These are phyloP conservation scores for Alloplasta piceator DNA, from an alignment of 2,888 invertebrate genomes.

Conservation along the genomic window DNA sequence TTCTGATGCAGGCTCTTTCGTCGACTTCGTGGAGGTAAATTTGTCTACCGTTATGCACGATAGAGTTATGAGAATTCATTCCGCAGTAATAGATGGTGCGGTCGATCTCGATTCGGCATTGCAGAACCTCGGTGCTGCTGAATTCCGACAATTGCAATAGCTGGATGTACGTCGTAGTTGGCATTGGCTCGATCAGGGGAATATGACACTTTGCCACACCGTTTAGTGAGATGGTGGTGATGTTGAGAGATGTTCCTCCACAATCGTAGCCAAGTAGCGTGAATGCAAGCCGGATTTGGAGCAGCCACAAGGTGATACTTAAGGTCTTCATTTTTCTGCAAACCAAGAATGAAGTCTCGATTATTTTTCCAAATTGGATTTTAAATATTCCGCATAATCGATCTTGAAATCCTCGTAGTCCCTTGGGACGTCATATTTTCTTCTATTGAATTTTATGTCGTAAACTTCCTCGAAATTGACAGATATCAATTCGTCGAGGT, in stretches of 20 bases:
- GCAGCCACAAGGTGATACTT: too few species aligned
- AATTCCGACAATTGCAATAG: conserved; percentile 49
- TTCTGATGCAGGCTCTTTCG: conserved; percentile 8
- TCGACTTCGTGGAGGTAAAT: conserved; percentile 29
- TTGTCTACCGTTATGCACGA: conserved; percentile 31
- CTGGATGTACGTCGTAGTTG: conserved; percentile 37
- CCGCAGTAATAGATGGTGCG: conserved; percentile 26
- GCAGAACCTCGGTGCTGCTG: conserved; percentile 13
- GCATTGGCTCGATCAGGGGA: conserved; percentile 6
- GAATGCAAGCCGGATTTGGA: too few species aligned
- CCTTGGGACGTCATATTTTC: too few species aligned
- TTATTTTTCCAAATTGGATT: too few species aligned
- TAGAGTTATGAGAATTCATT: conserved; percentile 34
- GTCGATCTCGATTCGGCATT: conserved; percentile 46
- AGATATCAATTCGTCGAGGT: too few species aligned
- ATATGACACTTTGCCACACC: conserved; percentile 22
- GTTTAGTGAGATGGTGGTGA: conserved; percentile 41
- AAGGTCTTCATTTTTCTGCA: too few species aligned
- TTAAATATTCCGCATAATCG: too few species aligned
- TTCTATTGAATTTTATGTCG: too few species aligned
- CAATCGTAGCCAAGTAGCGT: conserved; percentile 37
- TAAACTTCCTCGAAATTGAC: too few species aligned
- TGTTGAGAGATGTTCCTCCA: conserved; percentile 11
- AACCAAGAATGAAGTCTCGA: too few species aligned
- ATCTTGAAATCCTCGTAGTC: too few species aligned